phyloP scores from a whole-genome alignment of 2,888 invertebrate genomes.

The Ochropleura leucogaster region DNA sequence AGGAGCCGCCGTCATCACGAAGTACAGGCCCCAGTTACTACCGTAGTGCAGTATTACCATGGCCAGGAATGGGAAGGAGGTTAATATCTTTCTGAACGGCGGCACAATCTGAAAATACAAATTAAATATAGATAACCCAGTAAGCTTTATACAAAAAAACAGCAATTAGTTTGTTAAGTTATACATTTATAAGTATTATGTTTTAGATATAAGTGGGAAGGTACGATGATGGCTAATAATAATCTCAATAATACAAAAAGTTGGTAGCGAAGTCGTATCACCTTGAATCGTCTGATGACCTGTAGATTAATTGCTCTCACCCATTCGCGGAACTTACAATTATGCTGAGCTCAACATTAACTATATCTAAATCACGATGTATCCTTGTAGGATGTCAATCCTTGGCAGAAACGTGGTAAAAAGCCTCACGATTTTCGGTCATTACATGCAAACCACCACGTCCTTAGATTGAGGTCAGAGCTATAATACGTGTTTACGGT shows the following conservation, averaged over 20 bases:
- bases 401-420: conserved; percentile 23
- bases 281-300: conserved; percentile 32
- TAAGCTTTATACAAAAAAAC: not conserved
- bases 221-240: not conserved
- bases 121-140: not conserved
- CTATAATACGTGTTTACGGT: conserved; percentile 33
- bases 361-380: conserved; percentile 32
- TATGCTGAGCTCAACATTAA: conserved; percentile 13
- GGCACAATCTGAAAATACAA: conserved; percentile 89
- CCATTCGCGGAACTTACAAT: not conserved
- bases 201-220: not conserved
- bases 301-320: conserved; percentile 8
- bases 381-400: conserved; percentile 28
- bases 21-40: conserved; percentile 94
- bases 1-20: conserved; percentile 94
- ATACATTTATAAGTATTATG: not conserved
- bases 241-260: not conserved
- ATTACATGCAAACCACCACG: conserved; percentile 28
- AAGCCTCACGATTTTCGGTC: conserved; percentile 48
- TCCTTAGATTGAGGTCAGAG: conserved; percentile 48
- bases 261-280: not conserved
- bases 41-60: conserved; percentile 93
- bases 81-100: conserved; percentile 91
- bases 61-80: conserved; percentile 93
- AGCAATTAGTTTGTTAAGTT: not conserved